Percentiles rank a stretch among this genome's conserved stretches.
Evolutionary conservation across 2,797 vertebrate species (phyloP).

Genomic region (Oceanodroma leucorhoa): DNA sequence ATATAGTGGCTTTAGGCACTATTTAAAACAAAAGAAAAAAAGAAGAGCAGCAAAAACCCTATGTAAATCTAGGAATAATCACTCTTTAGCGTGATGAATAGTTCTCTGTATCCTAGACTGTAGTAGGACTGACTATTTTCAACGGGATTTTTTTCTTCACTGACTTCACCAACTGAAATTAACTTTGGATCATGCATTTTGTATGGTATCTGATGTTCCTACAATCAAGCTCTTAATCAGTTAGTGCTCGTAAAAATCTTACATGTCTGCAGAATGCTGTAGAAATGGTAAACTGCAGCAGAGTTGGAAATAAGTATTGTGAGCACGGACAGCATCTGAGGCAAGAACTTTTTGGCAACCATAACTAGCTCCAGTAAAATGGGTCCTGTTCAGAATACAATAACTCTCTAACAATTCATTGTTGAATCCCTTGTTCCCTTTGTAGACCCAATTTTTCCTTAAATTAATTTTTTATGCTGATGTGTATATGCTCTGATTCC

Average conservation of each 20-base stretch:
- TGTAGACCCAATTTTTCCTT: slow-evolving; percentile 44
- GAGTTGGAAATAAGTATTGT: slow-evolving; percentile 56
- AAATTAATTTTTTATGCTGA: slow-evolving; percentile 47
- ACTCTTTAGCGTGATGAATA: neutral
- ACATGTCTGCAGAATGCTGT: neutral
- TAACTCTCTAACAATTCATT: slow-evolving; percentile 37
- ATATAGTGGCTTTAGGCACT: neutral
- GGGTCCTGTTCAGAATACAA: slow-evolving; percentile 32
- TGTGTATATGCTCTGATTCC: neutral
- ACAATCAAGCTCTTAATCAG: neutral
- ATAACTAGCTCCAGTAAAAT: slow-evolving; percentile 50
- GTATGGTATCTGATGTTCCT: neutral
- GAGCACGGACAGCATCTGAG: slow-evolving; percentile 56
- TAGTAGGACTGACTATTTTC: neutral
- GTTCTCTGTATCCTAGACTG: neutral
- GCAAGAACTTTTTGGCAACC: slow-evolving; percentile 62
- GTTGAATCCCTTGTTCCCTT: slow-evolving; percentile 18
- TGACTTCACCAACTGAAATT: neutral
- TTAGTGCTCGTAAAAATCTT: neutral
- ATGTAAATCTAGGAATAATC: neutral
- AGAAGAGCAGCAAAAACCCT: neutral
- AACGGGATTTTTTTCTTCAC: neutral
- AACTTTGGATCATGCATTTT: neutral
- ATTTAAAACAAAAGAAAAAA: neutral
- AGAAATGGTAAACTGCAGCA: neutral